Percentiles rank a stretch among this genome's conserved stretches.
phyloP scores from a whole-genome alignment of 2,113 vertebrate species.

The Hyla sarda region DNA sequence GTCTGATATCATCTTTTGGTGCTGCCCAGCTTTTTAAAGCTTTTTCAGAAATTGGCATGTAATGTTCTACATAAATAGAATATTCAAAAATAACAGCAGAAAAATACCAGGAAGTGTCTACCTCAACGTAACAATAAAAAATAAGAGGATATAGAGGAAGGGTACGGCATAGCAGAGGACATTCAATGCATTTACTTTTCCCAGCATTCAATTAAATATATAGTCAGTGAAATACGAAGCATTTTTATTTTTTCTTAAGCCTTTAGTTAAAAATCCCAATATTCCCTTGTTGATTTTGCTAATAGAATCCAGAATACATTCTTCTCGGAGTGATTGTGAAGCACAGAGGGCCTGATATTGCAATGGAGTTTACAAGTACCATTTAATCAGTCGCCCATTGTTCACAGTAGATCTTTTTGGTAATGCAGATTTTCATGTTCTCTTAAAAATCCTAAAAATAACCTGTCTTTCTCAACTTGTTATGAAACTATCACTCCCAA shows the following conservation, averaged over 20 bases:
- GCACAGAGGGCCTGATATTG: neutral
- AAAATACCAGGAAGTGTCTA: conserved; percentile 5
- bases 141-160: neutral
- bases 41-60: neutral
- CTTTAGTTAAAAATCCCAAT: neutral
- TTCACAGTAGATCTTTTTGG: neutral
- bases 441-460: no score
- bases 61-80: neutral
- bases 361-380: neutral
- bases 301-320: no score
- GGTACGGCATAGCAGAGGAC: neutral
- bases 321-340: neutral
- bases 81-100: neutral
- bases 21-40: neutral
- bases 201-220: neutral
- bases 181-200: neutral
- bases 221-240: neutral
- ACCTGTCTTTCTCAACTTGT: no score
- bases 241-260: neutral
- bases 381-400: conserved; percentile 1
- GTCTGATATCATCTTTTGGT: neutral
- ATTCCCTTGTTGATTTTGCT: neutral
- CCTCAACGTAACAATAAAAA: neutral
- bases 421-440: neutral
- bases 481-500: no score